A percentile compares a stretch with the other conserved stretches of the same genome.
Evolutionary conservation across 2,888 invertebrate species (phyloP).

Genomic region (Pachycephus smyrnensis): DNA sequence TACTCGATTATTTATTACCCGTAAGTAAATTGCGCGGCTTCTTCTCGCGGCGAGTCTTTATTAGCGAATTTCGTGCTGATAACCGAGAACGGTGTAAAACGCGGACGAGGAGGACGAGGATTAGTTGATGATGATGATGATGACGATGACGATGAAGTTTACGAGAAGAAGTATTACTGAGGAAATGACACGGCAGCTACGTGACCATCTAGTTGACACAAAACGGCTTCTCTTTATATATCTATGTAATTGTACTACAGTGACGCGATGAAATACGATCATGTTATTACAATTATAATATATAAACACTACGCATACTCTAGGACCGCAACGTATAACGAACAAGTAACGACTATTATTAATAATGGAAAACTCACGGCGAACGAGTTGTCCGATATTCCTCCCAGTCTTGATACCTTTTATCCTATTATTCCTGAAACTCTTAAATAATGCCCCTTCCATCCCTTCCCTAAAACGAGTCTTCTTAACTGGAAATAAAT

Average conservation of each 20-base stretch:
- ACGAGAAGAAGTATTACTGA: conserved; percentile 19
- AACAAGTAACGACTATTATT: conserved; percentile 53
- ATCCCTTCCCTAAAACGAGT: background rate
- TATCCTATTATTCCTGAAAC: background rate
- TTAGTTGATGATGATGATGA: background rate
- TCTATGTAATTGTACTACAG: conserved; percentile 56
- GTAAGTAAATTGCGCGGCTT: conserved; percentile 34
- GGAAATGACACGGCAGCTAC: conserved; percentile 45
- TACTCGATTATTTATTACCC: conserved; percentile 56
- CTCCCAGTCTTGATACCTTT: background rate
- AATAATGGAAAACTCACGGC: conserved; percentile 1
- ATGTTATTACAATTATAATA: conserved; percentile 59
- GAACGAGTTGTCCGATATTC: background rate
- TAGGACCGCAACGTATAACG: conserved; percentile 62
- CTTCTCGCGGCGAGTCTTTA: background rate
- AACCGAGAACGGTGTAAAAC: conserved; percentile 10
- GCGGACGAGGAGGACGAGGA: conserved; percentile 26
- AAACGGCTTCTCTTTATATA: conserved; percentile 55
- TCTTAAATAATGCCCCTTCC: background rate
- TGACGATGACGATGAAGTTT: conserved; percentile 1
- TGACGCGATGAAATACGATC: conserved; percentile 45
- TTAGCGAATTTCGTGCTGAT: conserved; percentile 19
- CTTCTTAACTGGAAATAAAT: background rate
- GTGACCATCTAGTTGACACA: conserved; percentile 49
- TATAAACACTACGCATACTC: conserved; percentile 46